These are phyloP conservation scores for Phalloptychus januarius DNA, from an alignment of 2,797 vertebrate genomes.

Conservation along the genomic window DNA sequence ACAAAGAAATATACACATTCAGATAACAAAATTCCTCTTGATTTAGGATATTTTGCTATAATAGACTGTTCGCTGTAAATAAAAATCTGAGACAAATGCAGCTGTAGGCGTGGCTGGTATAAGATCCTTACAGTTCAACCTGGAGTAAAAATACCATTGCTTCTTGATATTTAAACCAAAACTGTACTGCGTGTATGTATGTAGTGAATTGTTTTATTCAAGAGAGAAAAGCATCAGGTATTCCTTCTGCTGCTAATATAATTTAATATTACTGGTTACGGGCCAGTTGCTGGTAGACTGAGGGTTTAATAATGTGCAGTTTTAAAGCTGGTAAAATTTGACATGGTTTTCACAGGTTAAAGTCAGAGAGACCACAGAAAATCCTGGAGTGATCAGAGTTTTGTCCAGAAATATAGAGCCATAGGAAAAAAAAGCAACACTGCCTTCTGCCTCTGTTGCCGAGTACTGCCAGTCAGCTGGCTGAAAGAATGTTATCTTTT, in stretches of 20 bases:
- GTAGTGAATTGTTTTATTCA: background rate
- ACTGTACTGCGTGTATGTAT: background rate
- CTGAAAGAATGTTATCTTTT: background rate
- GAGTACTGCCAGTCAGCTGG: background rate
- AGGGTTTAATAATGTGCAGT: background rate
- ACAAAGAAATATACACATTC: conserved; percentile 14
- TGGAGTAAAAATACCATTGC: background rate
- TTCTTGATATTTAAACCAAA: background rate
- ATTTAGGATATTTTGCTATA: background rate
- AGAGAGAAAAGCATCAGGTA: background rate
- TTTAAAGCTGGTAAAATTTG: background rate
- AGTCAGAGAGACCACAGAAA: background rate
- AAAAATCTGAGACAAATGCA: conserved; percentile 32
- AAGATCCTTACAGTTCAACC: background rate
- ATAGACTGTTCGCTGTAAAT: background rate
- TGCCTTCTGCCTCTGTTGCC: background rate
- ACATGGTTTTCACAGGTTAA: background rate
- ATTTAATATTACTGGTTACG: background rate
- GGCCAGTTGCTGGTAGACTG: background rate
- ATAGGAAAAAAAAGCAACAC: background rate
- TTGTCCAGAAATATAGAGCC: background rate
- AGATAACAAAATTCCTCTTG: background rate
- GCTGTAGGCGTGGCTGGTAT: conserved; percentile 16
- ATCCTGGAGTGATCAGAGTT: background rate
- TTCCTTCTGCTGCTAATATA: background rate